Percentiles rank a stretch among this genome's conserved stretches.
Conservation (phyloP, 53 echinoderm and acorn worm species). For the Paracentrotus lividus region DNA sequence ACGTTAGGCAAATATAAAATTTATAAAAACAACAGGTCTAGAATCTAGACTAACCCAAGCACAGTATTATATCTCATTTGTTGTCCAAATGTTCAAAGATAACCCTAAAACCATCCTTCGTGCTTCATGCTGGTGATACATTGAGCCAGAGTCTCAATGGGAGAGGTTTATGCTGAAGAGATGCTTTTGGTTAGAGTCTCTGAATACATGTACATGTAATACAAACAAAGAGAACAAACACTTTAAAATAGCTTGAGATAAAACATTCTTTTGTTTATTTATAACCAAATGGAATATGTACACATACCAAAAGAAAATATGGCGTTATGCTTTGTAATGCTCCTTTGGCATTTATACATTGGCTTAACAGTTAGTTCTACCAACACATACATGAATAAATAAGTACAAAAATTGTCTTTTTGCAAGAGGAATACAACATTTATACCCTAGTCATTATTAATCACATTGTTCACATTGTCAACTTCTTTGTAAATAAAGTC, state of each 20-base stretch:
- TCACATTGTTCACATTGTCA: not conserved
- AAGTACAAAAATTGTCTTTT: not conserved
- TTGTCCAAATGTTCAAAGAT: too few species aligned
- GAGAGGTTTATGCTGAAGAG: too few species aligned
- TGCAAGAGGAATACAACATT: conserved; percentile 7
- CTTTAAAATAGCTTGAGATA: conserved; percentile 11
- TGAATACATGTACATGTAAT: not conserved
- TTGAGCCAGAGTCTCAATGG: too few species aligned
- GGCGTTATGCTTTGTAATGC: not conserved
- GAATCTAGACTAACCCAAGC: too few species aligned
- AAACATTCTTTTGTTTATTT: conserved; percentile 50
- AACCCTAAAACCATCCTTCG: too few species aligned
- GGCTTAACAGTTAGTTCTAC: not conserved
- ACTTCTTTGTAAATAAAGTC: too few species aligned
- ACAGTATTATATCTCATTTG: too few species aligned
- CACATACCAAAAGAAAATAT: conserved; percentile 12
- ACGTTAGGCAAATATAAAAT: too few species aligned
- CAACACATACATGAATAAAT: conserved; percentile 29
- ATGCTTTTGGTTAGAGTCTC: too few species aligned
- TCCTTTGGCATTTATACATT: conserved; percentile 8
- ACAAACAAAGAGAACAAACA: not conserved
- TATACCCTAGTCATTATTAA: not conserved
- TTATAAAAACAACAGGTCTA: too few species aligned
- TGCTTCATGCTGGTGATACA: too few species aligned
- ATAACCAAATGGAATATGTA: conserved; percentile 39